phyloP scores from a whole-genome alignment of 2,888 invertebrate species.

The Troides helena region DNA sequence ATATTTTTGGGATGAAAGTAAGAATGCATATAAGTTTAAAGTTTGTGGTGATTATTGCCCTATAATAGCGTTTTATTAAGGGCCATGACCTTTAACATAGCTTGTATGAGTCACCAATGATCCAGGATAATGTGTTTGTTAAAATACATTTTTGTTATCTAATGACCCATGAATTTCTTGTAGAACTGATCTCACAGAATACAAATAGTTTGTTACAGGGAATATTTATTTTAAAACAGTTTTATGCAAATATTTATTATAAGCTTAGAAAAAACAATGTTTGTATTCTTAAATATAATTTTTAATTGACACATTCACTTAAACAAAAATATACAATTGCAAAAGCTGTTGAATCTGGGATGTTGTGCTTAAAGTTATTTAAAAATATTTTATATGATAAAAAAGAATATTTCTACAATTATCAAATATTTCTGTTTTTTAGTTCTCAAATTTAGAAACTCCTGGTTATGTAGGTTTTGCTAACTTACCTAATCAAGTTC shows the following conservation, averaged over 20 bases:
- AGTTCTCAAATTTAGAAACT: constrained; percentile 92
- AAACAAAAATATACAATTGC: too few species aligned
- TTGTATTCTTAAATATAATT: too few species aligned
- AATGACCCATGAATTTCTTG: not conserved
- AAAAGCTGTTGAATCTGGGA: too few species aligned
- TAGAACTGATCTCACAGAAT: not conserved
- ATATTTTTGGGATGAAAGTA: not conserved
- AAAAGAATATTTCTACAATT: too few species aligned
- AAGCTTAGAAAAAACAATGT: too few species aligned
- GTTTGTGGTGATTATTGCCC: not conserved
- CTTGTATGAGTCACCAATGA: constrained; percentile 5
- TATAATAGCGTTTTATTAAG: constrained; percentile 28
- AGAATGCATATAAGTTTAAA: not conserved
- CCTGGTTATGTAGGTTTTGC: constrained; percentile 96
- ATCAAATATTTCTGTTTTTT: constrained; percentile 13
- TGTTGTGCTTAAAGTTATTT: too few species aligned
- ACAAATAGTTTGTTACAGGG: not conserved
- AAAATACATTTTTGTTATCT: not conserved
- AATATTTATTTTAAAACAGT: not conserved
- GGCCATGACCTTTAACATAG: constrained; percentile 5
- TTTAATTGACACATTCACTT: too few species aligned
- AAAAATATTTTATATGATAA: too few species aligned
- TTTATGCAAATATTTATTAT: not conserved
- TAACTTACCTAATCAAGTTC: constrained; percentile 97
- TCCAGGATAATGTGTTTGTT: constrained; percentile 8